Evolutionary conservation across 2,113 vertebrate species (phyloP).

Genomic region (Aspidoscelis tigris): DNA sequence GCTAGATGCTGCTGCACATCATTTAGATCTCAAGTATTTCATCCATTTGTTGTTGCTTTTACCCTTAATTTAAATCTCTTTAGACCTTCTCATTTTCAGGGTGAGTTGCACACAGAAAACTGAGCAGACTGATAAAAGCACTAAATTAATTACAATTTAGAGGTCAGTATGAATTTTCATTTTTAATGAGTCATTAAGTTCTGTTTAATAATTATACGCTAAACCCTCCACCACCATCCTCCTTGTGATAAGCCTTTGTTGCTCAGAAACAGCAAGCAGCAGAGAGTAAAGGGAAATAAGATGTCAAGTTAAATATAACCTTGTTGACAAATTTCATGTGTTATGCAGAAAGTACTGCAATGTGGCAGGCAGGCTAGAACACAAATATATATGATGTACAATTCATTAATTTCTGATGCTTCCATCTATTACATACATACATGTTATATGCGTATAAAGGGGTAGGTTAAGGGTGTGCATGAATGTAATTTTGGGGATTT

Average conservation of each 20-base stretch:
- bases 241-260: constrained; percentile 20
- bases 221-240: background rate
- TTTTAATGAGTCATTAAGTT: constrained; percentile 30
- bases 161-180: constrained; percentile 38
- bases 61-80: background rate
- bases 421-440: background rate
- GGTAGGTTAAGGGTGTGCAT: too few relatives aligned
- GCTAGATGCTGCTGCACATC: background rate
- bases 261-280: constrained; percentile 8
- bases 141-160: constrained; percentile 41
- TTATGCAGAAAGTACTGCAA: background rate
- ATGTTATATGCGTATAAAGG: too few relatives aligned
- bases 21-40: constrained; percentile 6
- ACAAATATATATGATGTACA: background rate
- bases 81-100: constrained; percentile 25
- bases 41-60: background rate
- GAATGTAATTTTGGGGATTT: too few relatives aligned
- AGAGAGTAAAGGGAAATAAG: background rate
- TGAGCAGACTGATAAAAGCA: constrained; percentile 1
- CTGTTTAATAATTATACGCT: constrained; percentile 16
- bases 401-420: background rate
- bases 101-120: background rate
- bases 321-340: background rate
- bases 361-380: background rate
- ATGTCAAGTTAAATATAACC: background rate